Conservation (phyloP, 37 sponge, comb jelly and placozoan genomes). For the Eunapius fragilis region DNA sequence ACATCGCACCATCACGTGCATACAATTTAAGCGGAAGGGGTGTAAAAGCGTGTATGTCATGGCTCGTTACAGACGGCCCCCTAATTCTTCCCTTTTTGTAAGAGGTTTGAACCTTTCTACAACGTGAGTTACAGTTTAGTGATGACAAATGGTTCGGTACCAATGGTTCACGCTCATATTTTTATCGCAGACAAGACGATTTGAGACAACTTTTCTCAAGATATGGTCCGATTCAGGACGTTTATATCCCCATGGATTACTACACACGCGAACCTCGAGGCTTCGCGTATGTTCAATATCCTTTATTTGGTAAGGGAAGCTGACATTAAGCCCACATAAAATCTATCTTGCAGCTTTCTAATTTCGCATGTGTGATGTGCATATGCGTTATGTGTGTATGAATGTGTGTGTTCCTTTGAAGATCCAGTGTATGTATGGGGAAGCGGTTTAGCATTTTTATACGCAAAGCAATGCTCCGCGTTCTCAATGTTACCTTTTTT, state of each 20-base stretch:
- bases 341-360: neutral
- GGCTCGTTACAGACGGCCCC: slow-evolving; percentile 72
- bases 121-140: slow-evolving; percentile 46
- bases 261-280: slow-evolving; percentile 96
- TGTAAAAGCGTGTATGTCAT: slow-evolving; percentile 32
- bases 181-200: slow-evolving; percentile 74
- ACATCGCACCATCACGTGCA: neutral
- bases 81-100: slow-evolving; percentile 86
- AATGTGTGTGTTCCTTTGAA: neutral
- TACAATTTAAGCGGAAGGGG: neutral
- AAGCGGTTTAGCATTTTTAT: no score
- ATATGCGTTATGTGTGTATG: neutral
- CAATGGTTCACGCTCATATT: neutral
- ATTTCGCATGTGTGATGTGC: neutral
- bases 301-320: slow-evolving; percentile 30
- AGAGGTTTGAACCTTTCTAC: slow-evolving; percentile 77
- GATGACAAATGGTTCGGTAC: no score
- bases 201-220: slow-evolving; percentile 84
- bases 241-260: slow-evolving; percentile 98
- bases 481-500: neutral
- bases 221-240: slow-evolving; percentile 92
- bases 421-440: no score
- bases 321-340: neutral
- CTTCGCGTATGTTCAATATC: slow-evolving; percentile 99
- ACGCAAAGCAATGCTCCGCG: no score